Percentiles rank a stretch among this genome's conserved stretches.
Evolutionary conservation across 2,797 vertebrate species (phyloP).

Genomic region (Botia kubotai): DNA sequence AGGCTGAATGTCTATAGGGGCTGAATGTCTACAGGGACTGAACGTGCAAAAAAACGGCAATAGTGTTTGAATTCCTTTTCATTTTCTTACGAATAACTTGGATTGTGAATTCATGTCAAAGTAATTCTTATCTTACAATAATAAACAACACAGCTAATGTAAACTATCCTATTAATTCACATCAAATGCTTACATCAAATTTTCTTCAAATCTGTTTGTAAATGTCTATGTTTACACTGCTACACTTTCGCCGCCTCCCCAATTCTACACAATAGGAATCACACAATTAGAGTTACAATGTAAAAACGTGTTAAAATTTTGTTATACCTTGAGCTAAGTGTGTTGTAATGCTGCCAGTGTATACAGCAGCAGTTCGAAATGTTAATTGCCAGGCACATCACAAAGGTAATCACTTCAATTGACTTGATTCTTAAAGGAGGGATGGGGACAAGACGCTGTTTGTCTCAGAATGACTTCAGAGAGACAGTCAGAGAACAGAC

Average conservation of each 20-base stretch:
- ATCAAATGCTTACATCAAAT: constrained; percentile 5
- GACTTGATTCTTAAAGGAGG: not conserved
- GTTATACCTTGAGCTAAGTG: not conserved
- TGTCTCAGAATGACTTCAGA: constrained; percentile 2
- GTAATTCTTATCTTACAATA: no score
- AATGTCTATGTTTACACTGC: not conserved
- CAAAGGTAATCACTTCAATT: constrained; percentile 7
- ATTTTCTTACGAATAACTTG: constrained; percentile 2
- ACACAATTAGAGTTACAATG: no score
- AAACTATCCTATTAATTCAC: constrained; percentile 18
- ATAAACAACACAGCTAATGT: constrained; percentile 15
- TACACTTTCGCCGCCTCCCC: not conserved
- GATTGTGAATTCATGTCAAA: constrained; percentile 14
- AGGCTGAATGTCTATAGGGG: no score
- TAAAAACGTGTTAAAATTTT: no score
- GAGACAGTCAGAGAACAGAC: constrained; percentile 17
- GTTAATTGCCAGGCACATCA: not conserved
- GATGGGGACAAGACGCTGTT: constrained; percentile 9
- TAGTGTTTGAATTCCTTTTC: not conserved
- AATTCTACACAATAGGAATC: not conserved
- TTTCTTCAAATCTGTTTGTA: not conserved
- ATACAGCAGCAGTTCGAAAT: not conserved
- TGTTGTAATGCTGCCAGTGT: not conserved
- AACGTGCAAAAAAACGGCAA: not conserved
- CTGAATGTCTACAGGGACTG: no score